Base-by-base conservation (phyloP, 37 sponge, comb jelly and placozoan genomes). In the Chondrilla cf. caribensis region DNA sequence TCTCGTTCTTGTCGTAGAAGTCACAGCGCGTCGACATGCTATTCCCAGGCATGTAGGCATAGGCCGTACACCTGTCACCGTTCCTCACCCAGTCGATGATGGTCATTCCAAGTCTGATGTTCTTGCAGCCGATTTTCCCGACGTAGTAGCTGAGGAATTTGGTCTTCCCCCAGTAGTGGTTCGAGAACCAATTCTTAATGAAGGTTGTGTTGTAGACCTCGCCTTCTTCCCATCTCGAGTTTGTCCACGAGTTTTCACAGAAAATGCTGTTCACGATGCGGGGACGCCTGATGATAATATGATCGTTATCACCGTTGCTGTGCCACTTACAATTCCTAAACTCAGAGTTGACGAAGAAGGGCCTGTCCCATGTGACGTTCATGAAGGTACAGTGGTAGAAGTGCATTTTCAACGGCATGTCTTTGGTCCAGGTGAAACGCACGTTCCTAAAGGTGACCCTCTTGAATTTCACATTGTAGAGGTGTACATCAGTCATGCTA, bases 121-220 rank as follows among this genome's bases (percentile, higher is more conserved):
- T 33, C 4, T 26, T 67, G 68, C 68, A 67, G 4, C 1, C 3
- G 15, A 67, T 33, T 33, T 26, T 67, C 33, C 15, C 35, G 3
- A 4, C 35, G 33, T 67, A 67, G 33, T 67, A 67, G 68, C 35
- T 33, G 35, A 33, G 2, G 32, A 67, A 67, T 33, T 29, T n/a
- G 68, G 68, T 67, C 35, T 29, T 33, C 17, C 29, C 17, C 35
- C 11, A 6, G 14, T n/a, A 18, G 35, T 33, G 35, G 17, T 17
- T 29, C 2, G 1, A 3, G 2, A 7, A 67, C 4, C 32, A 31
- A 33, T 67, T 67, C 14, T 67, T 33, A 3, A 26, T 29, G 32
- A 67, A 67, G 68, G 68, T 67, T 1, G 32, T 26, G 35, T 67
- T 67, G 68, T 67, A 67, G 31, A 33, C 68, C 35, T 67, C 68